phyloP scores from a whole-genome alignment of 2,888 invertebrate species.

The Microchrysa polita region DNA sequence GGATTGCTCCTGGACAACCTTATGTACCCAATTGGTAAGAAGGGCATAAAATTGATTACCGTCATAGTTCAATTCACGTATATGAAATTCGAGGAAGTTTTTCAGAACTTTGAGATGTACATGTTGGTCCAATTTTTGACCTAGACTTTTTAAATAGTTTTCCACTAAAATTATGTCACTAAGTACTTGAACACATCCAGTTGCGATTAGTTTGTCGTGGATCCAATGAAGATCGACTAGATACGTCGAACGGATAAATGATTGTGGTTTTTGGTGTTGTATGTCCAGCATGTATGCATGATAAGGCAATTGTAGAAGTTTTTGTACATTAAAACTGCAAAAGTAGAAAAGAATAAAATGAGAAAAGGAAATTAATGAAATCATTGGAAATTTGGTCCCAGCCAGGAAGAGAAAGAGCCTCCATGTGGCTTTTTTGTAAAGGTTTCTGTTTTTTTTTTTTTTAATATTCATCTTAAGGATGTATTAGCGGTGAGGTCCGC shows the following conservation, averaged over 20 bases:
- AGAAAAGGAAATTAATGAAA: too few relatives aligned
- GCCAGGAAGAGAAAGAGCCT: too few relatives aligned
- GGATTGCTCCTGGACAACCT: conserved; percentile 56
- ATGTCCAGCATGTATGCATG: conserved; percentile 69
- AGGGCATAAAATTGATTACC: conserved; percentile 85
- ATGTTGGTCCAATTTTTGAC: conserved; percentile 62
- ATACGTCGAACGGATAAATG: conserved; percentile 74
- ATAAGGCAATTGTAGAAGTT: conserved; percentile 84
- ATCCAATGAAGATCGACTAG: conserved; percentile 83
- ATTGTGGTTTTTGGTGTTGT: conserved; percentile 62
- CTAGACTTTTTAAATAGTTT: conserved; percentile 53
- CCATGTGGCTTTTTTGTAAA: too few relatives aligned
- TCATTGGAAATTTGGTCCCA: too few relatives aligned
- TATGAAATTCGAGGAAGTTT: conserved; percentile 76
- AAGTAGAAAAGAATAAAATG: conserved; percentile 24
- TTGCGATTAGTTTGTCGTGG: conserved; percentile 80
- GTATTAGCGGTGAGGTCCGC: too few relatives aligned
- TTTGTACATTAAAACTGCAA: conserved; percentile 80
- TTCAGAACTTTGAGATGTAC: conserved; percentile 70
- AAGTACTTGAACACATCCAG: conserved; percentile 78
- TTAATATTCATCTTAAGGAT: too few relatives aligned
- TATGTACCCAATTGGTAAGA: conserved; percentile 67
- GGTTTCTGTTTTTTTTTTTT: too few relatives aligned
- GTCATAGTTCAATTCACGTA: conserved; percentile 80
- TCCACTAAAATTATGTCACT: conserved; percentile 75